A percentile compares a stretch with the other conserved stretches of the same genome.
Conservation (phyloP, 2,888 invertebrate species). For the Catocala fraxini region DNA sequence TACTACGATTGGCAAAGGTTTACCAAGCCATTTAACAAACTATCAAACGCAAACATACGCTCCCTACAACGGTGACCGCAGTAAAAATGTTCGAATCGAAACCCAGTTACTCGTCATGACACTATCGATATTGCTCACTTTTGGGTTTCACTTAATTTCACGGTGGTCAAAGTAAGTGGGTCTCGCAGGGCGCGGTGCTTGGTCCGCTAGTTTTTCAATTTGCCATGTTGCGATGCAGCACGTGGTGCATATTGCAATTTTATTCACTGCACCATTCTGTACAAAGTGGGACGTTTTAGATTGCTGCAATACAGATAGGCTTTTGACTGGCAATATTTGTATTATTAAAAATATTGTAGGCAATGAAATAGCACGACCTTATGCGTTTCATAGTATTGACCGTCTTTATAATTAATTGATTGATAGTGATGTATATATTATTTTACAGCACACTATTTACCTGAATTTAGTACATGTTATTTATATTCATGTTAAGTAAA, state of each 20-base stretch:
- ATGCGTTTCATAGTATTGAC: not conserved
- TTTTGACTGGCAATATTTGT: conserved; percentile 42
- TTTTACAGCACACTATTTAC: no score
- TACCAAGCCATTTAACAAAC: conserved; percentile 8
- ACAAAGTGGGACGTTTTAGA: conserved; percentile 48
- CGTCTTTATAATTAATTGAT: no score
- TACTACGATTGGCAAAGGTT: no score
- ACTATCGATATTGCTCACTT: conserved; percentile 42
- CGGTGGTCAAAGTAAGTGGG: conserved; percentile 62
- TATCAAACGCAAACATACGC: conserved; percentile 18
- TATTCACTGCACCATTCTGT: conserved; percentile 55
- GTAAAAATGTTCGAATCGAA: conserved; percentile 11
- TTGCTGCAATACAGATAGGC: conserved; percentile 37
- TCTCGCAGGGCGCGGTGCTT: conserved; percentile 46
- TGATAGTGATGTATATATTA: no score
- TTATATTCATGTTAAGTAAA: no score
- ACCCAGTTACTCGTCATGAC: conserved; percentile 39
- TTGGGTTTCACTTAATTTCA: conserved; percentile 61
- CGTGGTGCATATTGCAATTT: conserved; percentile 63
- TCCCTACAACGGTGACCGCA: not conserved
- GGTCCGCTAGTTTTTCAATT: conserved; percentile 65
- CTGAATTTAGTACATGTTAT: no score
- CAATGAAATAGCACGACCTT: not conserved
- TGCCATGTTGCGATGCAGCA: conserved; percentile 51
- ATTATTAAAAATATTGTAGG: conserved; percentile 23